These are phyloP conservation scores for Papilio gigon DNA, from an alignment of 2,888 invertebrate genomes.

Conservation along the genomic window DNA sequence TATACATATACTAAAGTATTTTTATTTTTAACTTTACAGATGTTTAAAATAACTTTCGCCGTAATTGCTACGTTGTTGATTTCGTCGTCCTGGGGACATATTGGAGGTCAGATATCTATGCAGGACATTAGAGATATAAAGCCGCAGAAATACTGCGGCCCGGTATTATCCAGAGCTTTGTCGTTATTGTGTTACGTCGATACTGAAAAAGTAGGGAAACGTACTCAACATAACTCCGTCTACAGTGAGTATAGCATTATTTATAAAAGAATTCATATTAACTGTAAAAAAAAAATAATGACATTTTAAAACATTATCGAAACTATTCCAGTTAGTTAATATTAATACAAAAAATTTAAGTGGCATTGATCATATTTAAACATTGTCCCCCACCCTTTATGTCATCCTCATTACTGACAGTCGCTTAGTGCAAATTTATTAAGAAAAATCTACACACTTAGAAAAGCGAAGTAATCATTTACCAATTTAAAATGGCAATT, in stretches of 20 bases:
- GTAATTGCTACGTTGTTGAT: neutral
- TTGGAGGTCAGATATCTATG: constrained; percentile 33
- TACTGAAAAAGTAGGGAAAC: constrained; percentile 30
- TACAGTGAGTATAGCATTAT: constrained; percentile 32
- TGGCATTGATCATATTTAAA: no score
- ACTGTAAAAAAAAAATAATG: neutral
- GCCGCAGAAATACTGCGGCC: constrained; percentile 39
- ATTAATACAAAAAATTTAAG: no score
- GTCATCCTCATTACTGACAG: no score
- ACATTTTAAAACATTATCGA: no score
- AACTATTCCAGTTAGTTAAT: no score
- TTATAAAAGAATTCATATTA: neutral
- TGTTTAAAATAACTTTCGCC: constrained; percentile 11
- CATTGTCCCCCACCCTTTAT: no score
- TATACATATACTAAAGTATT: no score
- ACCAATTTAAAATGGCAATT: no score
- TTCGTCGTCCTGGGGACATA: constrained; percentile 19
- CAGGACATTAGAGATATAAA: constrained; percentile 35
- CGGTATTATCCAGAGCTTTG: constrained; percentile 26
- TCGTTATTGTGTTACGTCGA: constrained; percentile 33
- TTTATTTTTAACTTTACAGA: constrained; percentile 20
- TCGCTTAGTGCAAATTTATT: no score
- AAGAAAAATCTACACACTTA: no score
- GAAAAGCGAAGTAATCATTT: no score
- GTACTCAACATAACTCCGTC: constrained; percentile 19